Base-by-base conservation (phyloP, 2,797 vertebrate genomes). In the Darevskia nairensis region DNA sequence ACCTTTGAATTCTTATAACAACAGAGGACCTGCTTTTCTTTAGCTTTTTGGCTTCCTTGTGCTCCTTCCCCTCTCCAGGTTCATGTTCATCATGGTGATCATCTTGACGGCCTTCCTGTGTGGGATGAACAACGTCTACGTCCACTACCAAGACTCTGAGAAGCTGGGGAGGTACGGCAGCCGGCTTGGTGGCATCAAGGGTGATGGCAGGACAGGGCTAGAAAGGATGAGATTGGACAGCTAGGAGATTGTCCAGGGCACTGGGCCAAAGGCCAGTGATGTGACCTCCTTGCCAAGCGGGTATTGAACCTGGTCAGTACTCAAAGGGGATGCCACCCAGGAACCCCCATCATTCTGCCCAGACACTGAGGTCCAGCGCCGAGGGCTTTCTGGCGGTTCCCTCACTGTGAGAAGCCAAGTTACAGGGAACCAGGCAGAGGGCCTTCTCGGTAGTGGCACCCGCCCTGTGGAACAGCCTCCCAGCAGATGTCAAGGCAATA, bases 81-180 rank as follows among this genome's bases (percentile, higher is more conserved):
- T 99, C 89, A 98, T 99, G 98, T 99, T 99, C 88, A 98, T 98
- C 90, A 91, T 99, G 94, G 98, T 98, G 98, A 99, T 99, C 94
- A 98, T 98, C 80, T 97, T 98, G 89, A 99, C 98, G 0, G 98
- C 98, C 50, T 99, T 98, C 95, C 97, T 99, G 90, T 98, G 98
- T 89, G 98, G 98, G 61, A 97, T 99, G 97, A 99, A 98, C 96
- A 99, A 98, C 35, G 95, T 98, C 95, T 99, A 99, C 0, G 98
- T 98, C 66, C 97, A 98, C 84, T 99, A 98, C 82, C 96, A 97
- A 88, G 94, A 97, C 78, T 97, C 97, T 0, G 96, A 97, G 61
- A 95, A 95, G 81, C 97, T 98, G 71, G 98, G 98, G 95, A 98
- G 96, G 98, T 98, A 95, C 13, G 95, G 86, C 10, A 9, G 13